Percentiles rank a stretch among this genome's conserved stretches.
Evolutionary conservation across 2,113 vertebrate genomes (phyloP).

Genomic region (Accipiter cooperii): DNA sequence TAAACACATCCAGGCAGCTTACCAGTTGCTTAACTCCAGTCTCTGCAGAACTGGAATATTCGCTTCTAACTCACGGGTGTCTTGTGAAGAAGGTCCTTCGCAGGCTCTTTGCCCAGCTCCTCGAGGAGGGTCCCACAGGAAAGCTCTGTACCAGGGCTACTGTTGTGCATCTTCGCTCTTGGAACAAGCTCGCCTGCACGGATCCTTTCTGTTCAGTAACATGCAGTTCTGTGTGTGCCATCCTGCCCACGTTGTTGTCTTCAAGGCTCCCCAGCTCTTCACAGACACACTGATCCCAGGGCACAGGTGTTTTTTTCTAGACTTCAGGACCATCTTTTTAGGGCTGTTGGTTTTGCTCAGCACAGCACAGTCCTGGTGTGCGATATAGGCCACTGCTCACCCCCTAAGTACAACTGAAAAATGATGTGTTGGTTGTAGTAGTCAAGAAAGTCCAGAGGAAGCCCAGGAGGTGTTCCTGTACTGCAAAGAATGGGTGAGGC

Average conservation of each 20-base stretch:
- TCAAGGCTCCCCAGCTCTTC: neutral
- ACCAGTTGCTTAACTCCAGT: neutral
- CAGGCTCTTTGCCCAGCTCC: neutral
- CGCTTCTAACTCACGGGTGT: accelerated
- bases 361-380: neutral
- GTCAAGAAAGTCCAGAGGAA: neutral
- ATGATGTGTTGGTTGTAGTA: neutral
- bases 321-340: neutral
- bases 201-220: neutral
- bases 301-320: neutral
- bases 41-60: conserved; percentile 18
- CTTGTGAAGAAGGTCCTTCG: neutral
- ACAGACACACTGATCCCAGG: neutral
- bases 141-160: neutral
- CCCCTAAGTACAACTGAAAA: neutral
- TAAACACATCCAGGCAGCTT: neutral
- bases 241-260: neutral
- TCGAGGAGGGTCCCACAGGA: neutral
- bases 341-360: neutral
- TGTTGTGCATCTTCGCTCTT: neutral
- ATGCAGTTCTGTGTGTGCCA: neutral
- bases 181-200: neutral
- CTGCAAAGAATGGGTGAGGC: neutral
- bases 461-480: neutral
- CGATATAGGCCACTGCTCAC: neutral